These are phyloP conservation scores for Cnemophilus loriae DNA, from an alignment of 2,113 vertebrate genomes.

Conservation along the genomic window DNA sequence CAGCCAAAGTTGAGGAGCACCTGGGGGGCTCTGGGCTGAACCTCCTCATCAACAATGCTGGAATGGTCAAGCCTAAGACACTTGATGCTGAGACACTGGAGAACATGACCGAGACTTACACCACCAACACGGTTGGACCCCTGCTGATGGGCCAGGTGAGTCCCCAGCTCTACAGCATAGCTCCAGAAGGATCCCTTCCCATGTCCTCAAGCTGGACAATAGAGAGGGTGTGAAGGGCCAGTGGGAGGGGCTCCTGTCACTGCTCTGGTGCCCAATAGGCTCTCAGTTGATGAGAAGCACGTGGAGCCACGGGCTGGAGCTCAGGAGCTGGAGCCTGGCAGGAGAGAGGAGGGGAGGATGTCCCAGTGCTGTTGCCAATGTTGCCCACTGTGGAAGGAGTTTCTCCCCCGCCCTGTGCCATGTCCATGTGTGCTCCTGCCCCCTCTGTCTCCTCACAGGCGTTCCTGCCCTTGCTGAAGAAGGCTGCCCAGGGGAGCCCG, in stretches of 20 bases:
- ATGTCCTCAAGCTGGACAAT: background rate
- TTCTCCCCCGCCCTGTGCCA: background rate
- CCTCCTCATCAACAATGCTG: background rate
- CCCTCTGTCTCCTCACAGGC: background rate
- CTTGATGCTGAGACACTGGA: background rate
- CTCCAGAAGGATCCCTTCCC: background rate
- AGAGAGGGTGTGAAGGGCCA: background rate
- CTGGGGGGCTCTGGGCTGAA: background rate
- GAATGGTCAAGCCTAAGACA: rapidly evolving
- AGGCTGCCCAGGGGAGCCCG: background rate
- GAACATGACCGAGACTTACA: background rate
- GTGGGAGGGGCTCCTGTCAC: background rate
- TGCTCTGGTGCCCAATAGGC: rapidly evolving
- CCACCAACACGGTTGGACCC: background rate
- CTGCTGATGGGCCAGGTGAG: constrained; percentile 38
- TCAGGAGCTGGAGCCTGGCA: background rate
- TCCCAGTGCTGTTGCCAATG: rapidly evolving
- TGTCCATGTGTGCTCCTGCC: rapidly evolving
- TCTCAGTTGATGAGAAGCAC: rapidly evolving
- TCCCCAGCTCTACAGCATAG: too few relatives aligned
- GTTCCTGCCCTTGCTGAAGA: constrained; percentile 9
- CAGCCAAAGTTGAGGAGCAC: background rate
- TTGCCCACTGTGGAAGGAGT: background rate
- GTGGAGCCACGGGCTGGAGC: rapidly evolving
- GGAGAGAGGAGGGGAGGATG: too few relatives aligned